Base-by-base conservation (phyloP, 2,113 vertebrate species). In the Mellivora capensis region DNA sequence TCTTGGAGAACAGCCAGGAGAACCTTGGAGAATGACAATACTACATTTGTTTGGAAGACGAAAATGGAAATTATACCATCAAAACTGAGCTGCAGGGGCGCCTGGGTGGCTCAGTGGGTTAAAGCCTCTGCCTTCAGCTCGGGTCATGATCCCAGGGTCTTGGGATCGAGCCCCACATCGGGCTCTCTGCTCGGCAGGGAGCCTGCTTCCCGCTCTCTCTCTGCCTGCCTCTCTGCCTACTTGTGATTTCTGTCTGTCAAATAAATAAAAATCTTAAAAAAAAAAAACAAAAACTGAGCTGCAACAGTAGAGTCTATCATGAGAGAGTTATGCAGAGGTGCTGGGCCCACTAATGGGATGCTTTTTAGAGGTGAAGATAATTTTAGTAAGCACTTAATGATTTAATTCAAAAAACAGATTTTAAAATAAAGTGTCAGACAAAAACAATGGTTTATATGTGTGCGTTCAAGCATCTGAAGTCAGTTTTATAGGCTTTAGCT, bases 41-140 rank as follows among this genome's bases (percentile, higher is more conserved):
- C 17, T 52, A 54, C 76, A 88, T 91, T 90, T 95, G 37, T 87
- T 95, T 82, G 89, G 39, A 97, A 94, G 91, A 87, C 47, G 44
- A 74, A 96, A 91, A 93, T 96, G 81, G 87, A 96, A 96, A 92
- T 84, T 42, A 61, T 92, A 67, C 37, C 54, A 88, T 97, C 62
- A 85, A 94, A 96, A 76, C 31, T 91, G 82, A 93, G n/a, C 39
- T 93, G 9, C 47, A 52, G 52, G 12, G n/a, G n/a, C n/a, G n/a
- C n/a, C n/a, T n/a, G n/a, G n/a, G n/a, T n/a, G n/a, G n/a, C n/a
- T n/a, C n/a, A n/a, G n/a, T n/a, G n/a, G n/a, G n/a, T n/a, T n/a
- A n/a, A n/a, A n/a, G n/a, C n/a, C n/a, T n/a, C n/a, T n/a, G n/a
- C n/a, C n/a, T n/a, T n/a, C n/a, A n/a, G n/a, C n/a, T n/a, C n/a